phyloP scores from a whole-genome alignment of 2,888 invertebrate species.

The Lithophane semibrunnea region DNA sequence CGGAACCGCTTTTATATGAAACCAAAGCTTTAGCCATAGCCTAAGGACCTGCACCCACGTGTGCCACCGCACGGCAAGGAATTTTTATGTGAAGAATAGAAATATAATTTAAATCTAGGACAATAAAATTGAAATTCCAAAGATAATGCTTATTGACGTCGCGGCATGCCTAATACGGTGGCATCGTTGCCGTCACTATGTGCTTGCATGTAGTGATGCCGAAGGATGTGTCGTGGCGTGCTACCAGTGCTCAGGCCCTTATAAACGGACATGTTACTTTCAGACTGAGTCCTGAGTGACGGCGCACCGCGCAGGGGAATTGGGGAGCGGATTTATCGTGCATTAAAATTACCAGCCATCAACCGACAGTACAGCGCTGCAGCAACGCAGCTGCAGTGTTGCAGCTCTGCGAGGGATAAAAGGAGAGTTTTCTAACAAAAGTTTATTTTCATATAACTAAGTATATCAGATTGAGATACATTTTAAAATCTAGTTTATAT shows the following conservation, averaged over 20 bases:
- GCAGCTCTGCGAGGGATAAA: neutral
- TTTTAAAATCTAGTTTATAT: constrained; percentile 7
- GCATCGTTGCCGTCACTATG: neutral
- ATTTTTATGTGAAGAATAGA: neutral
- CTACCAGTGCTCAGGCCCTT: neutral
- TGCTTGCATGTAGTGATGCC: neutral
- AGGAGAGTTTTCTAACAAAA: neutral
- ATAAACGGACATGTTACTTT: neutral
- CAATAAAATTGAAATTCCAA: neutral
- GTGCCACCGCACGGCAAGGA: too few relatives aligned
- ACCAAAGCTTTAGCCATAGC: neutral
- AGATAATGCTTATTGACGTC: neutral
- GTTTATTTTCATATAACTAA: constrained; percentile 38
- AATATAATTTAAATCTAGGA: neutral
- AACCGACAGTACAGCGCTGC: neutral
- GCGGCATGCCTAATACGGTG: neutral
- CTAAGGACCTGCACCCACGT: neutral
- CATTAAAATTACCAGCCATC: neutral
- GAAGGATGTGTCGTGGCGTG: neutral
- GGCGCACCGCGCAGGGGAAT: too few relatives aligned
- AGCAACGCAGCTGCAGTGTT: neutral
- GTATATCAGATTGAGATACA: neutral
- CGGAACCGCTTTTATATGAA: too few relatives aligned
- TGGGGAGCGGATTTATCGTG: too few relatives aligned
- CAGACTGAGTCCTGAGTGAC: too few relatives aligned